Evolutionary conservation across 2,113 vertebrate genomes (phyloP).

Genomic region (Neotoma lepida): DNA sequence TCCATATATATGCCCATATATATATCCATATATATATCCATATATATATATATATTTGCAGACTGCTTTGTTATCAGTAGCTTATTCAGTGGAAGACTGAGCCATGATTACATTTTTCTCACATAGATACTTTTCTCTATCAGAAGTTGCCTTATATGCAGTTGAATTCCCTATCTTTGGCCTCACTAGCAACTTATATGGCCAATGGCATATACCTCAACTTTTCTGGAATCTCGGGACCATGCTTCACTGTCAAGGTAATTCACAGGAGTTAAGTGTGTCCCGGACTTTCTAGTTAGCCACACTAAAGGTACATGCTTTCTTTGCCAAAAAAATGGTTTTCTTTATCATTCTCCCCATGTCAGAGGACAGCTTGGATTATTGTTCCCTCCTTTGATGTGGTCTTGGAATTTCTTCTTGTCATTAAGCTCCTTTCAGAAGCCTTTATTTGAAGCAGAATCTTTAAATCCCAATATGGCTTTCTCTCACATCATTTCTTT

Average conservation of each 20-base stretch:
- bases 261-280: conserved; percentile 58
- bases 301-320: conserved; percentile 75
- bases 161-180: conserved; percentile 2
- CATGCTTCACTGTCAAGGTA: conserved; percentile 16
- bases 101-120: conserved; percentile 11
- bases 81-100: neutral
- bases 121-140: neutral
- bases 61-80: neutral
- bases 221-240: conserved; percentile 17
- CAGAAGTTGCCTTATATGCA: conserved; percentile 28
- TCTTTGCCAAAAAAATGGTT: conserved; percentile 57
- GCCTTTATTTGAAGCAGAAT: conserved; percentile 79
- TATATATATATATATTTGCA: neutral
- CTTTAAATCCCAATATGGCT: conserved; percentile 47
- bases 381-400: conserved; percentile 77
- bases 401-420: conserved; percentile 77
- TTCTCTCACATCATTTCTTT: conserved; percentile 71
- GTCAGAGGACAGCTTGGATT: conserved; percentile 48
- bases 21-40: no score
- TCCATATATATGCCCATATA: neutral
- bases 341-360: neutral
- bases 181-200: conserved; percentile 1
- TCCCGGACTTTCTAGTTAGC: conserved; percentile 69
- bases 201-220: neutral
- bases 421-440: conserved; percentile 70